Percentiles rank a stretch among this genome's conserved stretches.
Evolutionary conservation across 2,888 invertebrate species (phyloP).

Genomic region (Acronicta psi): DNA sequence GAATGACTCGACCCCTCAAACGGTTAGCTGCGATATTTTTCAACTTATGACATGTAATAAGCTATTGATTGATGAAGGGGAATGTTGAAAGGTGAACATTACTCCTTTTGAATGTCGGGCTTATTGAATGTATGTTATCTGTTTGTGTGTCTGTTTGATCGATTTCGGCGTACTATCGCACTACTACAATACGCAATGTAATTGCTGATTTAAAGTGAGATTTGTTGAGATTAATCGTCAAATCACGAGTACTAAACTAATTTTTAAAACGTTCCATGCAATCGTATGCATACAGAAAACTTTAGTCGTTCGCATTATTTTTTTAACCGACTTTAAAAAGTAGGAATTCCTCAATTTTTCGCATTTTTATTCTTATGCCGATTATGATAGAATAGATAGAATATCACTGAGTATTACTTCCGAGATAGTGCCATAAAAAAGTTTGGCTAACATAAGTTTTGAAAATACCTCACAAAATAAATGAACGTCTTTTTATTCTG

Average conservation of each 20-base stretch:
- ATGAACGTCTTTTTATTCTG: too few relatives aligned
- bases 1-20: constrained; percentile 58
- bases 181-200: constrained; percentile 50
- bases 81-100: constrained; percentile 76
- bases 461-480: too few relatives aligned
- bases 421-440: too few relatives aligned
- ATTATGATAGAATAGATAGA: too few relatives aligned
- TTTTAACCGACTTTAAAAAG: too few relatives aligned
- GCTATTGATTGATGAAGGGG: constrained; percentile 71
- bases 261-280: too few relatives aligned
- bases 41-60: constrained; percentile 75
- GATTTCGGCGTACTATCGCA: constrained; percentile 49
- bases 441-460: too few relatives aligned
- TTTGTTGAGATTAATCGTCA: constrained; percentile 5
- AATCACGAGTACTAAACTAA: constrained; percentile 4
- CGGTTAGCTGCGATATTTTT: constrained; percentile 75
- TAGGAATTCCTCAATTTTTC: too few relatives aligned
- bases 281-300: too few relatives aligned
- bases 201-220: constrained; percentile 32
- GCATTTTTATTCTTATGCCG: too few relatives aligned
- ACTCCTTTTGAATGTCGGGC: constrained; percentile 66
- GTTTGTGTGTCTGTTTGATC: constrained; percentile 44
- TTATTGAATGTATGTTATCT: constrained; percentile 53
- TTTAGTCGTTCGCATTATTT: too few relatives aligned
- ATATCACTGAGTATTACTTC: too few relatives aligned